A percentile compares a stretch with the other conserved stretches of the same genome.
Evolutionary conservation across 1,140 invertebrate species (phyloP).

Genomic region (Bombyx mandarina): DNA sequence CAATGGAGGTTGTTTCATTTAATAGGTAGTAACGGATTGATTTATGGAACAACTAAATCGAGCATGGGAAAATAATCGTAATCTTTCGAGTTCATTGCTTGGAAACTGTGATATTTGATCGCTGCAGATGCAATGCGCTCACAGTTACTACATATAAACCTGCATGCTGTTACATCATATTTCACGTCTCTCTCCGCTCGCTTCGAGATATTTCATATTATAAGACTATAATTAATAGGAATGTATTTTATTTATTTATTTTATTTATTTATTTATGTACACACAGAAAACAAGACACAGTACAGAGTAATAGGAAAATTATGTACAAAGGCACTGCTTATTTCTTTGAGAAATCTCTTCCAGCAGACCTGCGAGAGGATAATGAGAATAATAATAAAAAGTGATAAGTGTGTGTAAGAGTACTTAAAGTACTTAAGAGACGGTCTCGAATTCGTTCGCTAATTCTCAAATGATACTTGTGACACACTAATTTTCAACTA

Average conservation of each 20-base stretch:
- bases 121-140: slow-evolving; percentile 12
- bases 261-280: no score
- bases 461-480: slow-evolving; percentile 40
- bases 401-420: no score
- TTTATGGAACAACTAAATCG: slow-evolving; percentile 27
- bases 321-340: no score
- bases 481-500: slow-evolving; percentile 33
- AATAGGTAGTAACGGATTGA: not conserved
- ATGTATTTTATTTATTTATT: no score
- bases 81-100: slow-evolving; percentile 18
- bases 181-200: not conserved
- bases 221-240: no score
- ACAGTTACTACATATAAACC: not conserved
- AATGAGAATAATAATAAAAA: no score
- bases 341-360: no score
- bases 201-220: no score
- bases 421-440: slow-evolving; percentile 3
- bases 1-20: not conserved
- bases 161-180: slow-evolving; percentile 3
- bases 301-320: no score
- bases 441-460: slow-evolving; percentile 5
- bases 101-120: slow-evolving; percentile 23
- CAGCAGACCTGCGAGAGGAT: no score
- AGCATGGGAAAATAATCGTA: slow-evolving; percentile 29
- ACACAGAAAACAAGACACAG: no score